phyloP scores from a whole-genome alignment of 1,140 invertebrate species.

The Neodiprion virginianus region DNA sequence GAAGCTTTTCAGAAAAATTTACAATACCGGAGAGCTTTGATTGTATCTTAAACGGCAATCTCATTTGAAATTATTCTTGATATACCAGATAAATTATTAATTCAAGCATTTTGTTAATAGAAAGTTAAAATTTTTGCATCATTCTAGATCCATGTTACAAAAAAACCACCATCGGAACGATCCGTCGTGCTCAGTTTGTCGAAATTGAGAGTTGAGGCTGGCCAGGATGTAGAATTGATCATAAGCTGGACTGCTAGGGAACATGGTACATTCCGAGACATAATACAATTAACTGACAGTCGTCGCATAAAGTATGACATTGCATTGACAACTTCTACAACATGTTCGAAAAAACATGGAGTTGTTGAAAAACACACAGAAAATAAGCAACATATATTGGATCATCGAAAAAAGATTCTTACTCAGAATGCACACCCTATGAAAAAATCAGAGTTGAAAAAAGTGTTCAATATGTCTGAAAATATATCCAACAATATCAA shows the following conservation, averaged over 20 bases:
- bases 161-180: conserved; percentile 65
- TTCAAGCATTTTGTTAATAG: conserved; percentile 13
- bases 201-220: conserved; percentile 57
- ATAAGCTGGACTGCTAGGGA: conserved; percentile 69
- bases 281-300: conserved; percentile 68
- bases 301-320: conserved; percentile 71
- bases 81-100: not conserved
- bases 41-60: no score
- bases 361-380: conserved; percentile 59
- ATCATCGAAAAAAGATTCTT: conserved; percentile 21
- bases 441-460: conserved; percentile 41
- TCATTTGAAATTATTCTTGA: no score
- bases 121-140: conserved; percentile 16
- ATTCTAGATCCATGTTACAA: conserved; percentile 68
- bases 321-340: conserved; percentile 59
- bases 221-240: conserved; percentile 59
- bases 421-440: conserved; percentile 21
- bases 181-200: conserved; percentile 63
- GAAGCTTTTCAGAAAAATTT: no score
- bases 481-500: conserved; percentile 19
- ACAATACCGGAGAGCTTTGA: no score
- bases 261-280: conserved; percentile 67
- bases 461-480: conserved; percentile 33
- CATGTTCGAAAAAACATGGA: conserved; percentile 28
- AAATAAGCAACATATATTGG: conserved; percentile 40